Conservation (phyloP, 2,888 invertebrate genomes). For the Machimus rusticus region DNA sequence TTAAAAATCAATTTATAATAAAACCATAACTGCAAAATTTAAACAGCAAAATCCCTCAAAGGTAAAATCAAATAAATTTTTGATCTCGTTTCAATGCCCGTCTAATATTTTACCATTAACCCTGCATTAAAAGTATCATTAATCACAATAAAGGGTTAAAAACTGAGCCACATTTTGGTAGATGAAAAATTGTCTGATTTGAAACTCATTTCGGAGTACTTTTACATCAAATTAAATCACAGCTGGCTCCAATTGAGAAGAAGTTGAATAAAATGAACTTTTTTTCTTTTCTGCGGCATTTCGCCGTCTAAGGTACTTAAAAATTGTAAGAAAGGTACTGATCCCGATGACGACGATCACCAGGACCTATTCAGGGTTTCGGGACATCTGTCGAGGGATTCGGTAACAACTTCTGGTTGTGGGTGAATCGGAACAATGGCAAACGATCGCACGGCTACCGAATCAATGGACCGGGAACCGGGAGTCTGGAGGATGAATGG, state of each 20-base stretch:
- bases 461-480: background rate
- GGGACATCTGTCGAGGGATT: slow-evolving; percentile 34
- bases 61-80: background rate
- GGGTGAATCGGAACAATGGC: slow-evolving; percentile 7
- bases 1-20: background rate
- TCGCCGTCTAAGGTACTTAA: background rate
- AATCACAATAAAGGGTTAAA: background rate
- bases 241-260: slow-evolving; percentile 12
- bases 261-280: background rate
- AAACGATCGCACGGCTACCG: background rate
- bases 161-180: background rate
- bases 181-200: background rate
- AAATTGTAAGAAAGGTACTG: background rate
- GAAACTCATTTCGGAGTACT: slow-evolving; percentile 11
- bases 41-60: background rate
- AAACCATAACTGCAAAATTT: background rate
- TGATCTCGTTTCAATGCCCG: background rate
- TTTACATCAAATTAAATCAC: slow-evolving; percentile 37
- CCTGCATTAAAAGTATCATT: background rate
- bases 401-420: slow-evolving; percentile 24
- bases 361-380: background rate
- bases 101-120: background rate
- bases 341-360: background rate
- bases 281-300: background rate
- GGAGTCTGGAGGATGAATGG: background rate